Conservation (phyloP, 2,888 invertebrate genomes). For the Agrilus cyanescens region DNA sequence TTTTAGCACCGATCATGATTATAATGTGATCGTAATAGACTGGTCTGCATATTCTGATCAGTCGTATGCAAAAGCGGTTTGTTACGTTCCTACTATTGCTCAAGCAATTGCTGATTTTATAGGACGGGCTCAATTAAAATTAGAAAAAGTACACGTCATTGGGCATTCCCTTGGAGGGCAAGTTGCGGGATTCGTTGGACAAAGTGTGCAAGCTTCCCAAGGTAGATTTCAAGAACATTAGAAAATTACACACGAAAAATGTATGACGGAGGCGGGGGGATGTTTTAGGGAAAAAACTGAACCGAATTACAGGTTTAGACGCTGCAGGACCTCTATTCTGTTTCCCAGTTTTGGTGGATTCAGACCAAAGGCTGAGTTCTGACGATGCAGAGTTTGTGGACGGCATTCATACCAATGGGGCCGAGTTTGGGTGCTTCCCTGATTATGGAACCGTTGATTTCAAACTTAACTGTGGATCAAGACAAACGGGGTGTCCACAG, state of each 20-base stretch:
- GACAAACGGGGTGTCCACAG: slow-evolving; percentile 4
- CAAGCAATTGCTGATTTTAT: slow-evolving; percentile 3
- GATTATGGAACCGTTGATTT: slow-evolving; percentile 6
- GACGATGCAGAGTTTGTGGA: slow-evolving; percentile 7
- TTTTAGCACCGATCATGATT: slow-evolving; percentile 3
- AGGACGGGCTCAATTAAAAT: neutral
- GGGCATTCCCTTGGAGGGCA: slow-evolving; percentile 10
- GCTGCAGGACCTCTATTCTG: slow-evolving; percentile 7
- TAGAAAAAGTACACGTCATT: slow-evolving; percentile 4
- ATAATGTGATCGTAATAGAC: slow-evolving; percentile 3
- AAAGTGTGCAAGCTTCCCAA: neutral
- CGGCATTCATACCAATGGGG: slow-evolving; percentile 7
- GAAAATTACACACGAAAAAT: too few relatives aligned
- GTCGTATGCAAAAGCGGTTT: neutral
- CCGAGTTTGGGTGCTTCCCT: slow-evolving; percentile 5
- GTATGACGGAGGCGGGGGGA: too few relatives aligned
- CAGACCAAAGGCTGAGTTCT: slow-evolving; percentile 3
- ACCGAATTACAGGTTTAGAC: slow-evolving; percentile 8
- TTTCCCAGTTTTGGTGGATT: neutral
- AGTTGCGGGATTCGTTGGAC: slow-evolving; percentile 7
- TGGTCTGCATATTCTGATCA: slow-evolving; percentile 2
- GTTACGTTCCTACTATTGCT: slow-evolving; percentile 1
- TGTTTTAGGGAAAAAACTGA: neutral
- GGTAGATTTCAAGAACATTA: too few relatives aligned
- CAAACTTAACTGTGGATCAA: slow-evolving; percentile 8